A percentile compares a stretch with the other conserved stretches of the same genome.
phyloP scores from a whole-genome alignment of 2,888 invertebrate species.

The Drosophila rubida region DNA sequence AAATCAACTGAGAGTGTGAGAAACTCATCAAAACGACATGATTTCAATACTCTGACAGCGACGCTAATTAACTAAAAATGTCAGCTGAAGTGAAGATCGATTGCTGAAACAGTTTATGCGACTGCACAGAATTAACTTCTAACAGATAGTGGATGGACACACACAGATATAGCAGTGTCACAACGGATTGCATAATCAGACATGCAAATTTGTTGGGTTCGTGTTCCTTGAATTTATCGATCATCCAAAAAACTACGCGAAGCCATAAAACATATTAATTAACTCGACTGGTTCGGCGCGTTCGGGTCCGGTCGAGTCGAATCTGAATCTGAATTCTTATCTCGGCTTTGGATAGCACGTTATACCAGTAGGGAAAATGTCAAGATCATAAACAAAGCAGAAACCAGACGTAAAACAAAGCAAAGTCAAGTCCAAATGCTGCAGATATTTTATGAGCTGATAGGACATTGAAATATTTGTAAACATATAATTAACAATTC shows the following conservation, averaged over 20 bases:
- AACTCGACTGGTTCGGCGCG: slow-evolving; percentile 48
- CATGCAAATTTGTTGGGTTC: slow-evolving; percentile 17
- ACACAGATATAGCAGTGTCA: background rate
- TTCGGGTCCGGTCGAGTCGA: slow-evolving; percentile 17
- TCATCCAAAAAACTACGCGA: slow-evolving; percentile 16
- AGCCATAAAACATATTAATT: slow-evolving; percentile 54
- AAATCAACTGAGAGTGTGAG: slow-evolving; percentile 11
- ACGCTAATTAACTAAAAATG: slow-evolving; percentile 50
- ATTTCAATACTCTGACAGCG: slow-evolving; percentile 38
- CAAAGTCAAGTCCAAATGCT: background rate
- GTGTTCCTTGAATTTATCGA: slow-evolving; percentile 1
- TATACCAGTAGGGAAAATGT: slow-evolving; percentile 64
- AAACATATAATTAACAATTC: background rate
- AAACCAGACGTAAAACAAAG: slow-evolving; percentile 1
- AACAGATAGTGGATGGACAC: background rate
- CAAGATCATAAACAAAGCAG: slow-evolving; percentile 62
- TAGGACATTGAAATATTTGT: background rate
- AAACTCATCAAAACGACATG: slow-evolving; percentile 38
- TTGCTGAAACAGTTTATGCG: slow-evolving; percentile 4
- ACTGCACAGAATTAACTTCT: slow-evolving; percentile 3
- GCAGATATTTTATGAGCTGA: background rate
- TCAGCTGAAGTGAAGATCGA: slow-evolving; percentile 29
- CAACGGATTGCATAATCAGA: slow-evolving; percentile 20
- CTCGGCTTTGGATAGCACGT: slow-evolving; percentile 57
- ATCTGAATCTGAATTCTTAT: slow-evolving; percentile 31